phyloP scores from a whole-genome alignment of 2,113 vertebrate genomes.

The Callorhinus ursinus region DNA sequence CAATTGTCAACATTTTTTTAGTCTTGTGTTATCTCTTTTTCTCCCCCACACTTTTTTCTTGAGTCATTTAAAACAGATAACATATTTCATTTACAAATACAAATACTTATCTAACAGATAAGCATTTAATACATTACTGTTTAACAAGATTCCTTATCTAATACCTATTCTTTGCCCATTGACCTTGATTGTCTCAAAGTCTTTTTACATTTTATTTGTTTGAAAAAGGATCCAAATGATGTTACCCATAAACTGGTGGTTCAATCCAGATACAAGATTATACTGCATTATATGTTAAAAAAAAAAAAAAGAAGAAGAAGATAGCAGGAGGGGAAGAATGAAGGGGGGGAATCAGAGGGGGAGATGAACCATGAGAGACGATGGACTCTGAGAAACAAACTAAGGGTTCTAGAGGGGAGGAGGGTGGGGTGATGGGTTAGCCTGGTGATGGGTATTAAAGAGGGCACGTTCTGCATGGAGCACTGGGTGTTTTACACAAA shows the following conservation, averaged over 20 bases:
- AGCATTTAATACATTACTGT: background rate
- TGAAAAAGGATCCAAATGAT: background rate
- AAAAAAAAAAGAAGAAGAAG: no score
- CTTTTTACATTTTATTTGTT: constrained; percentile 40
- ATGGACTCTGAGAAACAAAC: no score
- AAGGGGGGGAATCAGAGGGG: no score
- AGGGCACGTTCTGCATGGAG: no score
- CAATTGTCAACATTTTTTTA: background rate
- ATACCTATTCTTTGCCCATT: background rate
- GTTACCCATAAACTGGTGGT: background rate
- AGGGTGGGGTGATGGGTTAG: no score
- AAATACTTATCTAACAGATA: background rate
- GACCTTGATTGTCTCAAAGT: background rate
- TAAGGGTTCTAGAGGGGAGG: no score
- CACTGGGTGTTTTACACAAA: no score
- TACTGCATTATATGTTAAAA: background rate
- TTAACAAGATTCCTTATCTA: constrained; percentile 1
- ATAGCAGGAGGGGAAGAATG: no score
- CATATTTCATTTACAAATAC: background rate
- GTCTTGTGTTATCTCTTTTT: background rate
- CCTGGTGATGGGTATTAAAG: no score
- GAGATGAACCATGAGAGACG: no score
- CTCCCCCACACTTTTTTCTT: background rate
- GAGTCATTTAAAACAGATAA: constrained; percentile 5
- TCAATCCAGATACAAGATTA: background rate